Evolutionary conservation across 2,888 invertebrate species (phyloP).

Genomic region (Caenorhabditis wallacei): DNA sequence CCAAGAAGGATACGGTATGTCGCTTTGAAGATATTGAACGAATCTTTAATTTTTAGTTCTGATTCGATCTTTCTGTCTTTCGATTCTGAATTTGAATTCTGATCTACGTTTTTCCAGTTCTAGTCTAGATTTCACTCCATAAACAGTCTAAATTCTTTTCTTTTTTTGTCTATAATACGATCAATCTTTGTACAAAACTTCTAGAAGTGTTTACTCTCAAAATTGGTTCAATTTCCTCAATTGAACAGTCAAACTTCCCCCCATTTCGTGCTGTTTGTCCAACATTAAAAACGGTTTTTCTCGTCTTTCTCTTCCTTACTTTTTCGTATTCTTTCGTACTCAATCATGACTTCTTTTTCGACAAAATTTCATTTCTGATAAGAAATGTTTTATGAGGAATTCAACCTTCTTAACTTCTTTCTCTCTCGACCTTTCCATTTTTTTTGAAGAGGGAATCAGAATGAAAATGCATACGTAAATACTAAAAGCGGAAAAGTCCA

Average conservation of each 20-base stretch:
- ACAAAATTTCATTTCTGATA: conserved; percentile 6
- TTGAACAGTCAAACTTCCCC: conserved; percentile 5
- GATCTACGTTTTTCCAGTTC: no score
- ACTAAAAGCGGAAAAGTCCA: conserved; percentile 45
- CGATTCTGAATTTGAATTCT: no score
- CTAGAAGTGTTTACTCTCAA: conserved; percentile 14
- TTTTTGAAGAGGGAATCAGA: conserved; percentile 5
- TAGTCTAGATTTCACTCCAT: no score
- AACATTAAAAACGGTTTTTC: conserved; percentile 7
- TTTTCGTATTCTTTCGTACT: conserved; percentile 13
- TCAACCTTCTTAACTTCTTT: conserved; percentile 1
- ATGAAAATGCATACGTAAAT: conserved; percentile 6
- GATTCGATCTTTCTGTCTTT: no score
- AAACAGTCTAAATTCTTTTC: no score
- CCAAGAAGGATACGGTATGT: conserved; percentile 60
- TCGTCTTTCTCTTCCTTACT: conserved; percentile 8
- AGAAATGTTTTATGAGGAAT: conserved; percentile 24
- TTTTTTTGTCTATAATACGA: no score
- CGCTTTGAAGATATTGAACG: background rate
- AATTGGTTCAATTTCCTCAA: conserved; percentile 12
- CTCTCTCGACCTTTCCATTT: background rate
- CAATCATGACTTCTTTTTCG: conserved; percentile 8
- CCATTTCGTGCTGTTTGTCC: conserved; percentile 8
- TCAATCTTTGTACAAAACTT: no score
- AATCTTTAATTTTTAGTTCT: no score